Evolutionary conservation across 2,797 vertebrate species (phyloP).

Genomic region (Muscicapa comitata): DNA sequence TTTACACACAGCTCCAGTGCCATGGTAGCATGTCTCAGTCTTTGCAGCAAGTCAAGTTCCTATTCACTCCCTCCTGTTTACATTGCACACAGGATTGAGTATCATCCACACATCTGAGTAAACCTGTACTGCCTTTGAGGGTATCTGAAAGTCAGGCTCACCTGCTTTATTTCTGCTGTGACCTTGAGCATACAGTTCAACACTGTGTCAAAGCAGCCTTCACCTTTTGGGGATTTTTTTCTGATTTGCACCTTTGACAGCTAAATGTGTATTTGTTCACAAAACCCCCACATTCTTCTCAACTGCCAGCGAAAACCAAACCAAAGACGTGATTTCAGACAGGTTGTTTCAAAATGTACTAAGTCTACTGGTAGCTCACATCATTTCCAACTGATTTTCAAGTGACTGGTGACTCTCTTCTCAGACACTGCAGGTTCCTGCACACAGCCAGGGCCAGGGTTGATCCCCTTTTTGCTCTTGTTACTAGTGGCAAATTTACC

Average conservation of each 20-base stretch:
- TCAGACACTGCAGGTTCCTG: not conserved
- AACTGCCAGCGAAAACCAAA: not conserved
- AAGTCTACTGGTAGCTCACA: not conserved
- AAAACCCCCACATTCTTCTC: accelerated
- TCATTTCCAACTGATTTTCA: not conserved
- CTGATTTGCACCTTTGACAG: not conserved
- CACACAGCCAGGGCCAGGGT: not conserved
- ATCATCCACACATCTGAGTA: not conserved
- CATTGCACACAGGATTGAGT: not conserved
- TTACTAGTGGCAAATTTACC: not conserved
- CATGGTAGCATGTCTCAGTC: not conserved
- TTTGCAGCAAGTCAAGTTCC: not conserved
- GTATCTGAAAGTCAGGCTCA: not conserved
- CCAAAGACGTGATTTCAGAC: not conserved
- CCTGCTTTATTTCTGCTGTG: not conserved
- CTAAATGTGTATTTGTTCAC: not conserved
- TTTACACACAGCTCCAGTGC: not conserved
- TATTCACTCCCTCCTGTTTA: not conserved
- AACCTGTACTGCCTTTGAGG: not conserved
- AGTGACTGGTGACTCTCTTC: not conserved
- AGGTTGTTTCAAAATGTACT: not conserved
- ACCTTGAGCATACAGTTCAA: not conserved
- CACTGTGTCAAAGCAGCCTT: not conserved
- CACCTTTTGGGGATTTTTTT: not conserved
- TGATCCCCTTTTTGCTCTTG: not conserved